Percentiles rank a stretch among this genome's conserved stretches.
Conservation (phyloP, 2,888 invertebrate genomes). For the Mimachlamys varia region DNA sequence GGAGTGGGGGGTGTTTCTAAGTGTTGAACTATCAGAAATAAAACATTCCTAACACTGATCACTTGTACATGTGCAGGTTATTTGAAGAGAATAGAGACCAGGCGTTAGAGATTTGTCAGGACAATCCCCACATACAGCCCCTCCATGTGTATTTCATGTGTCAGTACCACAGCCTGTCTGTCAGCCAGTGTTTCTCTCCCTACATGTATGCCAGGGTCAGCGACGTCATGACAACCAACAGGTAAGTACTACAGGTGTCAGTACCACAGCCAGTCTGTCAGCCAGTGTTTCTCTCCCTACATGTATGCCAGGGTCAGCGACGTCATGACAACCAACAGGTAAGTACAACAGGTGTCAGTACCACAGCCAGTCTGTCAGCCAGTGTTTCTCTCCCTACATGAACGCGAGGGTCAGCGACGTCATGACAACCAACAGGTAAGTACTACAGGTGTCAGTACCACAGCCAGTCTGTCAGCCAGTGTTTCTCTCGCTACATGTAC, state of each 20-base stretch:
- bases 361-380: constrained; percentile 55
- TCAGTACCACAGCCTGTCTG: constrained; percentile 54
- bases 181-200: constrained; percentile 57
- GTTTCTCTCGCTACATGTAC: constrained; percentile 64
- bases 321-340: constrained; percentile 32
- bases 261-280: constrained; percentile 54
- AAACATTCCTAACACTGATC: too few relatives aligned
- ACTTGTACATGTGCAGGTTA: constrained; percentile 58
- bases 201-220: constrained; percentile 58
- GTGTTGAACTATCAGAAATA: too few relatives aligned
- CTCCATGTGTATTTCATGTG: constrained; percentile 69
- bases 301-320: constrained; percentile 52
- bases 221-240: constrained; percentile 25
- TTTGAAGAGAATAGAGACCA: constrained; percentile 59
- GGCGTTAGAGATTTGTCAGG: constrained; percentile 62
- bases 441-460: constrained; percentile 63
- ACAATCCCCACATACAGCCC: constrained; percentile 60
- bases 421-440: constrained; percentile 28
- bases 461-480: constrained; percentile 53
- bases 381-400: constrained; percentile 64
- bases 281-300: constrained; percentile 61
- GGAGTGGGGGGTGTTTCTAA: too few relatives aligned
- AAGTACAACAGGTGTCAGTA: constrained; percentile 61
- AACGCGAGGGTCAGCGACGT: constrained; percentile 41
- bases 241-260: constrained; percentile 60